Base-by-base conservation (phyloP, 2,888 invertebrate species). In the Cheiracanthium punctorium region DNA sequence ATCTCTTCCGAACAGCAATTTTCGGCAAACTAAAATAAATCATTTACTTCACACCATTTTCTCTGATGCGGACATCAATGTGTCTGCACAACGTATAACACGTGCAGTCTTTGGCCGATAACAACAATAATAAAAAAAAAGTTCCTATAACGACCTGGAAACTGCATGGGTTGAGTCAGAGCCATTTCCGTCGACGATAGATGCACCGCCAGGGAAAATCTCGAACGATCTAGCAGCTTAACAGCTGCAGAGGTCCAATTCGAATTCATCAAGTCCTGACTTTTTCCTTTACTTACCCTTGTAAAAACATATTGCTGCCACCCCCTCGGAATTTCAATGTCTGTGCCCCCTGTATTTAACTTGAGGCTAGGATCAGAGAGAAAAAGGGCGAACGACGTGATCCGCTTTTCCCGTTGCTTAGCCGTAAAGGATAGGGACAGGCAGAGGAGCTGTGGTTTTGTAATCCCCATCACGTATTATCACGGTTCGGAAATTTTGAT, bases 151-250 rank as follows among this genome's bases (percentile, higher is more conserved):
- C n/a, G 58, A 17, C 24, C 20, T 67, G 67, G 30, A 32, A 67
- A 32, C 32, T 67, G 12, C n/a, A 32, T 67, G n/a, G 67, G 67
- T 28, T 37, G 20, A 41, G 65, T 80, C 80, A 73, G 32, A 48
- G 24, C 73, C 73, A 80, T 73, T 80, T 80, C 80, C 80, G 80
- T 80, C 28, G 72, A 67, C 64, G 73, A 73, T 73, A 52, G 64
- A 67, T 65, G 73, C n/a, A 33, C 5, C 20, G 37, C 37, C 28
- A 32, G 67, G 64, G 64, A 30, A 80, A 65, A 24, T 41, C 77
- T 48, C 28, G n/a, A 2, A 48, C 32, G 20, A 58, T 71, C 30
- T 8, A 14, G 32, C 72, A 48, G 80, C 29, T 64, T 41, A 80
- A 67, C 73, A 80, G 80, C 80, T 80, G 80, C 65, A 20, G n/a